A percentile compares a stretch with the other conserved stretches of the same genome.
Evolutionary conservation across 2,113 vertebrate species (phyloP).

Genomic region (Rissa tridactyla): DNA sequence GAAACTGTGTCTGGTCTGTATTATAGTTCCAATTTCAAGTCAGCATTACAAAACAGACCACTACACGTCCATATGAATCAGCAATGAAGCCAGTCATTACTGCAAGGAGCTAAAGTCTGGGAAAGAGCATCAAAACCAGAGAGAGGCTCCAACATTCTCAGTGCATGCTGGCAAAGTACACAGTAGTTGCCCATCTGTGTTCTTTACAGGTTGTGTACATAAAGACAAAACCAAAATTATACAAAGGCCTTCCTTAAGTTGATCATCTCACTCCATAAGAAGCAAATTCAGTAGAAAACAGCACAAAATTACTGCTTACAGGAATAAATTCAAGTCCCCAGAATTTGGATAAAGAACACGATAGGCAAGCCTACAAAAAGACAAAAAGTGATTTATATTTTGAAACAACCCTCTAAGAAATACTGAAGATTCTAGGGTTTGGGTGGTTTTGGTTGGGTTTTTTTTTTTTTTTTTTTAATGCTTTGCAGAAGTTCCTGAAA

Average conservation of each 20-base stretch:
- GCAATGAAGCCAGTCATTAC: neutral
- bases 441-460: no score
- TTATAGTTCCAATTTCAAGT: neutral
- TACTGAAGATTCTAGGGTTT: neutral
- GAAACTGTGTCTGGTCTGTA: neutral
- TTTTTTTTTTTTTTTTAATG: neutral
- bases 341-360: neutral
- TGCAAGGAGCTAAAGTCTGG: neutral
- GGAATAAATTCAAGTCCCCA: neutral
- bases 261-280: neutral
- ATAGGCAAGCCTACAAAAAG: neutral
- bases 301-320: neutral
- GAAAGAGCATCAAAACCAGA: neutral
- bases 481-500: neutral
- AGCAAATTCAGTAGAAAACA: constrained; percentile 12
- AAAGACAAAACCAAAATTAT: neutral
- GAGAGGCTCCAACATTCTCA: neutral
- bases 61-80: neutral
- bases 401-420: neutral
- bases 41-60: neutral
- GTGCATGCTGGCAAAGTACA: neutral
- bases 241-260: neutral
- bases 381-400: constrained; percentile 12
- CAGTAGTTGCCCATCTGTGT: neutral
- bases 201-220: neutral